phyloP scores from a whole-genome alignment of 2,797 vertebrate genomes.

The Decapterus maruadsi region DNA sequence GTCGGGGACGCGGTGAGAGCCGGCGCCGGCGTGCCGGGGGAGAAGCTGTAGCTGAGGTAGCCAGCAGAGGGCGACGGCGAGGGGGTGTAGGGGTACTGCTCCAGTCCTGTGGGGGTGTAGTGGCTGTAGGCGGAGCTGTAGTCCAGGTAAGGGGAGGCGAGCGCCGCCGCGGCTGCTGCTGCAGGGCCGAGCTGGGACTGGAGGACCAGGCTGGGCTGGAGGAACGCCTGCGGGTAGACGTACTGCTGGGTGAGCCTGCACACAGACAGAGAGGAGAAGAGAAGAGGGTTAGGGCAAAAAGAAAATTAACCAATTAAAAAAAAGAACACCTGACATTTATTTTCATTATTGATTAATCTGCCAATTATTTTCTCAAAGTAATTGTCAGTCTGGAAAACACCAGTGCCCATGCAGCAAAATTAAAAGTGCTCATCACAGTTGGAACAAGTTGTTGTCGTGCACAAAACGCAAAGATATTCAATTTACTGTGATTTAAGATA shows the following conservation, averaged over 20 bases:
- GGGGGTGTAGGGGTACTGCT: constrained; percentile 93
- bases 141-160: constrained; percentile 93
- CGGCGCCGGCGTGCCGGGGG: constrained; percentile 72
- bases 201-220: constrained; percentile 94
- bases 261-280: constrained; percentile 43
- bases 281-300: neutral
- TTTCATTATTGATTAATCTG: too few species aligned
- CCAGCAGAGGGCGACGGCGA: constrained; percentile 92
- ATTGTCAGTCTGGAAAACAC: too few species aligned
- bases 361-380: too few species aligned
- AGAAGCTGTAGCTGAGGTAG: constrained; percentile 91
- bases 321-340: too few species aligned
- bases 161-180: constrained; percentile 84
- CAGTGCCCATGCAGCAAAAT: too few species aligned
- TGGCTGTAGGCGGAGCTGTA: constrained; percentile 92
- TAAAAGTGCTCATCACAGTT: too few species aligned
- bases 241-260: constrained; percentile 93
- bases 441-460: too few species aligned
- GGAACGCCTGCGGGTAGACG: constrained; percentile 92
- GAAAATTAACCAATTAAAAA: too few species aligned
- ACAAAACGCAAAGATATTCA: too few species aligned
- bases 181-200: constrained; percentile 91
- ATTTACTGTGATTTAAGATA: too few species aligned
- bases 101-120: constrained; percentile 88
- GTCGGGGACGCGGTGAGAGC: constrained; percentile 65